A percentile compares a stretch with the other conserved stretches of the same genome.
phyloP scores from a whole-genome alignment of 2,797 vertebrate species.

The Poeciliopsis turneri region DNA sequence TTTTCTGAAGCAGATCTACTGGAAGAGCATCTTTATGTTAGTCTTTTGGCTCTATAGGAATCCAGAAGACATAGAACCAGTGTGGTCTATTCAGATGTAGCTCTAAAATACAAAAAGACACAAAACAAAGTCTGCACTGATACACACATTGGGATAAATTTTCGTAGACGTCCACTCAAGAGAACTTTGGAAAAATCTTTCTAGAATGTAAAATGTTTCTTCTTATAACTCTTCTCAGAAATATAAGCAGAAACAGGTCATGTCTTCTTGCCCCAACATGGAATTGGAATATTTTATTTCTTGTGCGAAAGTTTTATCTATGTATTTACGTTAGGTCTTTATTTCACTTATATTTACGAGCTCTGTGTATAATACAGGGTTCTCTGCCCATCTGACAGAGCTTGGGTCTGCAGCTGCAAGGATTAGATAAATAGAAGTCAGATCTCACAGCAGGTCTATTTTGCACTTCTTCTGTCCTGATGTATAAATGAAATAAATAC shows the following conservation, averaged over 20 bases:
- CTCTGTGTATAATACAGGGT: background rate
- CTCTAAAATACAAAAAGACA: background rate
- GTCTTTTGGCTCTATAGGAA: background rate
- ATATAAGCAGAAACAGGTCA: background rate
- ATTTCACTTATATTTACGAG: background rate
- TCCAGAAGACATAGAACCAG: background rate
- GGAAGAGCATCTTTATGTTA: background rate
- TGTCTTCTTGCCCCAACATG: background rate
- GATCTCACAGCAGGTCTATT: background rate
- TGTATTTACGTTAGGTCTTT: background rate
- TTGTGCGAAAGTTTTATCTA: background rate
- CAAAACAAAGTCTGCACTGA: background rate
- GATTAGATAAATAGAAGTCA: background rate
- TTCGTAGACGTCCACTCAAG: background rate
- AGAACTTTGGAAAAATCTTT: background rate
- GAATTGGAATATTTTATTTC: background rate
- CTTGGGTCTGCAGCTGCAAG: background rate
- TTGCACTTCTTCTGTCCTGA: background rate
- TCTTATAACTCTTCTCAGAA: background rate
- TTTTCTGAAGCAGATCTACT: background rate
- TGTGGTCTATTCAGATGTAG: background rate
- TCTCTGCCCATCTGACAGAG: background rate
- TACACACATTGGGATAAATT: background rate
- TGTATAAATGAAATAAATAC: background rate
- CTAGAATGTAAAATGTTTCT: background rate